Base-by-base conservation (phyloP, 23 tunicate species). In the Halocynthia aurantium region DNA sequence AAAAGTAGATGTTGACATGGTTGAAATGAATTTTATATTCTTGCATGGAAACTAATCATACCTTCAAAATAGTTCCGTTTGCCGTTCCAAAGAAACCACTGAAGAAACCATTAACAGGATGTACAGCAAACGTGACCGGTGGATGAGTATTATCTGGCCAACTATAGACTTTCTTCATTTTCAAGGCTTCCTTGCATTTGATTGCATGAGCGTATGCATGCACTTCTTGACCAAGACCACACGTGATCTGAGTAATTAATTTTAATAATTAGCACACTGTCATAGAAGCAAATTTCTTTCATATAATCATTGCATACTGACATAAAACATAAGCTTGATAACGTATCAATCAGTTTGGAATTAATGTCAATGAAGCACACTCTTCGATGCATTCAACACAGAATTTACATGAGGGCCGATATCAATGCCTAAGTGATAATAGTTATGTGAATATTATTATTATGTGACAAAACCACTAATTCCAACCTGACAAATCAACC, bases 41-140 rank as follows among this genome's bases (percentile, higher is more conserved):
- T 31, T 31, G 44, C 4, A 31, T 31, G 44, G 44, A 31, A 0
- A 31, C 65, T 9, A 0, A 10, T 54, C 12, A 57, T 78, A 84
- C 88, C 60, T 84, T 84, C 51, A 84, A 69, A 64, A 84, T 57
- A 7, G 57, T 69, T 70, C 88, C 88, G 7, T 67, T 49, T 11
- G 50, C 57, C 7, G 88, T 84, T 17, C 82, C 88, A 31, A 84
- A 56, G 81, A 84, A 84, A 10, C 50, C 88, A 7, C 52, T 54
- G 40, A 49, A 66, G 0, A 63, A 13, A 6, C 62, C 78, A 51
- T 70, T 58, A 7, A 64, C 68, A 6, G 9, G 50, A 70, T 52
- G 78, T 49, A 84, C 78, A 8, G 78, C 78, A 5, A 81, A 50
- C 17, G 78, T 22, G 10, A 69, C 51, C 12, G 51, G 62, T 6